phyloP scores from a whole-genome alignment of 1,140 invertebrate genomes.

The Caerostris darwini region DNA sequence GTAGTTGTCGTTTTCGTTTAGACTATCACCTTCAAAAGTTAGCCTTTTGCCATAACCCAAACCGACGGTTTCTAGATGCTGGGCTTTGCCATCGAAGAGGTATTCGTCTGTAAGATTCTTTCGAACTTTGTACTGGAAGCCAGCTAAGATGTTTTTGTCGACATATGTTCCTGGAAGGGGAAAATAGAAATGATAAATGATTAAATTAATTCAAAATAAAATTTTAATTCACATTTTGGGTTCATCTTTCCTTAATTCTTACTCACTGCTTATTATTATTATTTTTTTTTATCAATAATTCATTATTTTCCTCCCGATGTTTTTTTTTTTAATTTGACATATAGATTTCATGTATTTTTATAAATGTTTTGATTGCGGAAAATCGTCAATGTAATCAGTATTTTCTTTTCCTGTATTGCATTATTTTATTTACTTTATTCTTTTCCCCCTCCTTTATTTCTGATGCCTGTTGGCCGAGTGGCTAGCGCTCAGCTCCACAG shows the following conservation, averaged over 20 bases:
- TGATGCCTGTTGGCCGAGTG: too few species aligned
- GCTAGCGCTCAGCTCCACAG: too few species aligned
- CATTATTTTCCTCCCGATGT: too few species aligned
- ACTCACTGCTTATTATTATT: too few species aligned
- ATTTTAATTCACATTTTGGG: not conserved
- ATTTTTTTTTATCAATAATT: too few species aligned
- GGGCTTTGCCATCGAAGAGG: conserved; percentile 86
- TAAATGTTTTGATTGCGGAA: too few species aligned
- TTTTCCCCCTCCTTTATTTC: too few species aligned
- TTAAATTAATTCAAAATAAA: not conserved
- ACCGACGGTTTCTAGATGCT: conserved; percentile 86
- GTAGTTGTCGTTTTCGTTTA: conserved; percentile 85
- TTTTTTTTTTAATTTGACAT: too few species aligned
- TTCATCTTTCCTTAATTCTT: not conserved
- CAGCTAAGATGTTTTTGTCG: conserved; percentile 87
- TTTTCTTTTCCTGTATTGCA: too few species aligned
- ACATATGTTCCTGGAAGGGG: conserved; percentile 86
- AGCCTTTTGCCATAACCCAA: conserved; percentile 89
- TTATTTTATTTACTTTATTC: too few species aligned
- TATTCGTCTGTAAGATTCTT: conserved; percentile 85
- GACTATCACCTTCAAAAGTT: conserved; percentile 87
- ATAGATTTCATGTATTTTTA: too few species aligned
- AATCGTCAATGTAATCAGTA: too few species aligned
- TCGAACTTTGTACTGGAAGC: conserved; percentile 88
- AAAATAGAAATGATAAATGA: conserved; percentile 78